Evolutionary conservation across 2,888 invertebrate species (phyloP), one percentile per base, ranked within the genome.

Genomic region (Sturmia bella): DNA sequence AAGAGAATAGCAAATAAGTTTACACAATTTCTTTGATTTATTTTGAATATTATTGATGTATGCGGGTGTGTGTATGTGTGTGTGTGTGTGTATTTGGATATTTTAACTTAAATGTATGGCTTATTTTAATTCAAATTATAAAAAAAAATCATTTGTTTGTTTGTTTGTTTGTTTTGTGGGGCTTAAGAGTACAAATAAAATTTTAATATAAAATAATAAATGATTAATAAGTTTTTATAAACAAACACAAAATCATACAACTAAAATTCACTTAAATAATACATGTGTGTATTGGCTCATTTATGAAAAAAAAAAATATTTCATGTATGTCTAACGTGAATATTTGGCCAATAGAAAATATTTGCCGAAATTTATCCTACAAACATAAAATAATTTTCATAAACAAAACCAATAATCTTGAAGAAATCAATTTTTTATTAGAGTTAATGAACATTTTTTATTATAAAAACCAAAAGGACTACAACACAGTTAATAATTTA

Each of bases 1-100:
- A 82, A 84, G 82, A 84, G 83, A 86, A 54, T 43, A 32, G 6
- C 5, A 68, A 52, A 13, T n/a, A 50, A 13, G 56, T 72, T 73
- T 74, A 32, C 9, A 32, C 32, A 7, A 32, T 3, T 32, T 32
- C 81, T 72, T 72, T 56, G 32, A 43, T 54, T 56, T 45, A 7
- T 37, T 17, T 11, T 11, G 13, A 37, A 45, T 24, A 27, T 32
- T 32, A 56, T 24, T 57, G 39, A 39, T 21, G 21, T 12, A 12
- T 32, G 13, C 41, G n/a, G n/a, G n/a, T n/a, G n/a, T n/a, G n/a
- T 21, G 21, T 12, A 12, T 32, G 13, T 13, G n/a, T 21, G 21
- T 12, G 4, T 32, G 13, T 13, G n/a, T n/a, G 13, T 41, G n/a
- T 45, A 32, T 32, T 32, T 32, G 32, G 32, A 32, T 32, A 32